A percentile compares a stretch with the other conserved stretches of the same genome.
These are phyloP conservation scores for Hylaea fasciaria DNA, from an alignment of 2,888 invertebrate species.

Conservation along the genomic window DNA sequence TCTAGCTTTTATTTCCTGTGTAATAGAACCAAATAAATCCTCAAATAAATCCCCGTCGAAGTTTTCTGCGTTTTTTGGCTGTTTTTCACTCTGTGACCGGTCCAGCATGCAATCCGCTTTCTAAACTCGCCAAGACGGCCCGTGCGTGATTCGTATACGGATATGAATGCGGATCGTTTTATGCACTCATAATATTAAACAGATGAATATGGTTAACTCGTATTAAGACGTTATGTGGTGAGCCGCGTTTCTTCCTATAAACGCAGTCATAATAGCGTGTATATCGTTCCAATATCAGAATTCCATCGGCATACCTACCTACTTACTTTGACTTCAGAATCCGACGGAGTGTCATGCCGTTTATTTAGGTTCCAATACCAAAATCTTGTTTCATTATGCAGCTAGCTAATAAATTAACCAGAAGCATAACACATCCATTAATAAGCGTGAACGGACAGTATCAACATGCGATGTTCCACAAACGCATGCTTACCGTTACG, in stretches of 20 bases:
- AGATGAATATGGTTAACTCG: background rate
- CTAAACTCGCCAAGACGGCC: slow-evolving; percentile 66
- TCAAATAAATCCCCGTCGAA: slow-evolving; percentile 14
- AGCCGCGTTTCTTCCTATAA: no score
- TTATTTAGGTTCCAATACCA: no score
- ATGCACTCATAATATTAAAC: slow-evolving; percentile 1
- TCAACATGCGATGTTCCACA: slow-evolving; percentile 50
- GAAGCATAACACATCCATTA: slow-evolving; percentile 13
- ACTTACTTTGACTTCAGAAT: no score
- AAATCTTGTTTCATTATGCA: background rate
- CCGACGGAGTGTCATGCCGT: no score
- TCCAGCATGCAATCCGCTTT: slow-evolving; percentile 77
- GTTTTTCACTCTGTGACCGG: slow-evolving; percentile 67
- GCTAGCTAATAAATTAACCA: background rate
- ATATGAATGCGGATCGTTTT: slow-evolving; percentile 54
- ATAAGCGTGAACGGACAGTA: slow-evolving; percentile 16
- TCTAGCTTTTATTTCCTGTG: background rate
- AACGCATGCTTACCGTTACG: slow-evolving; percentile 65
- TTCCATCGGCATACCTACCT: no score
- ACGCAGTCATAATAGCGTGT: no score
- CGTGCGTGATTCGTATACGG: slow-evolving; percentile 76
- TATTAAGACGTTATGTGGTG: no score
- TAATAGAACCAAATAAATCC: slow-evolving; percentile 6
- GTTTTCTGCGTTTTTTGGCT: slow-evolving; percentile 53
- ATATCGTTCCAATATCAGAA: no score